Percentiles rank a stretch among this genome's conserved stretches.
phyloP scores from a whole-genome alignment of 2,888 invertebrate genomes.

The Argyra leucocephala region DNA sequence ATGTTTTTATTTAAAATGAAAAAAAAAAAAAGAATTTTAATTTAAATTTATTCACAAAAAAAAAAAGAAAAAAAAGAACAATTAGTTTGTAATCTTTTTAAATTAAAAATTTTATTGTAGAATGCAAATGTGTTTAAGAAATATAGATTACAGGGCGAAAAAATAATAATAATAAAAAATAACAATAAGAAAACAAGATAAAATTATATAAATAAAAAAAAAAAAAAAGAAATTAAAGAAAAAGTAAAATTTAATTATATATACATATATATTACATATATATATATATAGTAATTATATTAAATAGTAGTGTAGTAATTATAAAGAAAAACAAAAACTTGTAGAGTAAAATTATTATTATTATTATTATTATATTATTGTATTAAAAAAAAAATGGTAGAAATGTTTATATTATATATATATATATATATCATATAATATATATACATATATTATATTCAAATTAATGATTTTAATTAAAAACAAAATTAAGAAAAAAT shows the following conservation, averaged over 20 bases:
- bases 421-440: no score
- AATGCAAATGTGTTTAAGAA: constrained; percentile 6
- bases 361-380: not conserved
- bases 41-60: no score
- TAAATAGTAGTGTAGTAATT: constrained; percentile 4
- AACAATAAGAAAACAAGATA: constrained; percentile 2
- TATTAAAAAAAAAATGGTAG: constrained; percentile 6
- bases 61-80: not conserved
- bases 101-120: not conserved
- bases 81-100: not conserved
- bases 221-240: not conserved
- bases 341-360: not conserved
- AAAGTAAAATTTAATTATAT: not conserved
- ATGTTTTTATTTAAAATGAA: no score
- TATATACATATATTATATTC: not conserved
- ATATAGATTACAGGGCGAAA: constrained; percentile 6
- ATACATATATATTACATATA: no score
- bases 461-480: not conserved
- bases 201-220: not conserved
- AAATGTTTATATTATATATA: constrained; percentile 4
- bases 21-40: no score
- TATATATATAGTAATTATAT: not conserved
- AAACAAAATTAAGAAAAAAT: not conserved
- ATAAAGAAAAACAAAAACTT: not conserved
- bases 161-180: not conserved